phyloP scores from a whole-genome alignment of 2,797 vertebrate species.

The Coracias cyanogaster region DNA sequence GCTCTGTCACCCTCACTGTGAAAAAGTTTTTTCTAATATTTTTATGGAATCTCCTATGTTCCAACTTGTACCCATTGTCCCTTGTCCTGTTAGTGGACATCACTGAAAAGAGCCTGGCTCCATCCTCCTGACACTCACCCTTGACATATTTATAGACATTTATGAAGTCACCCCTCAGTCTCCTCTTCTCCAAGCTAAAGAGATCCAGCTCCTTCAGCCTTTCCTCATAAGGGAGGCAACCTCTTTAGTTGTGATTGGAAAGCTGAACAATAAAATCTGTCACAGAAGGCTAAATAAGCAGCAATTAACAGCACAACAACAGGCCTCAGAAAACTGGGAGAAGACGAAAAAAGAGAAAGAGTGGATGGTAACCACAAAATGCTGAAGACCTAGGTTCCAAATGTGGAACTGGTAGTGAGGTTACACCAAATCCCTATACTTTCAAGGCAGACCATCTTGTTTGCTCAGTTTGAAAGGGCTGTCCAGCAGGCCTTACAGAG shows the following conservation, averaged over 20 bases:
- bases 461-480: too few species aligned
- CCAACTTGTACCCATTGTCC: background rate
- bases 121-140: too few species aligned
- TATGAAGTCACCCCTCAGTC: too few species aligned
- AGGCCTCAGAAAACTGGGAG: background rate
- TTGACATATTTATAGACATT: too few species aligned
- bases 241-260: background rate
- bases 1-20: too few species aligned
- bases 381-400: background rate
- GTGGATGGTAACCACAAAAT: background rate
- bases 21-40: too few species aligned
- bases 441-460: background rate
- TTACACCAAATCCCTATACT: rapidly evolving
- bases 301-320: background rate
- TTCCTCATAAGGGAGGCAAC: too few species aligned
- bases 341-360: background rate
- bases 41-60: too few species aligned
- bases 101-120: background rate
- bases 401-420: background rate
- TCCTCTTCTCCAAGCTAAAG: too few species aligned
- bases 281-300: background rate
- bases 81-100: background rate
- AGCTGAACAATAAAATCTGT: background rate
- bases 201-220: too few species aligned
- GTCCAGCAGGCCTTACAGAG: too few species aligned